A percentile compares a stretch with the other conserved stretches of the same genome.
Evolutionary conservation across 1,140 invertebrate species (phyloP).

Genomic region (Camponotus vicinus): DNA sequence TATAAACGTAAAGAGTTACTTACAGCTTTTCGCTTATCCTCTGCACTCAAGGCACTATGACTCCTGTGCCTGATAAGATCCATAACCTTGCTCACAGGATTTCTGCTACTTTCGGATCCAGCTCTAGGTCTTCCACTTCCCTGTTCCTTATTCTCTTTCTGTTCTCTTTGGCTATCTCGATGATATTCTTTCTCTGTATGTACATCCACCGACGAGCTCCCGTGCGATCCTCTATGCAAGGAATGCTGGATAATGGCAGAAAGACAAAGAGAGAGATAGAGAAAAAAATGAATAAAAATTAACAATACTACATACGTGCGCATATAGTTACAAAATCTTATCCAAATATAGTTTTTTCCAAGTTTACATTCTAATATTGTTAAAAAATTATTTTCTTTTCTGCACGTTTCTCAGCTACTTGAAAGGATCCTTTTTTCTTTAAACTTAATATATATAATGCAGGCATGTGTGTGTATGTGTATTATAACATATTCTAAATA

Average conservation of each 20-base stretch:
- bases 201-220: slow-evolving; percentile 81
- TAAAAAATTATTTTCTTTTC: not conserved
- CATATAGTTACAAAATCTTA: not conserved
- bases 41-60: slow-evolving; percentile 89
- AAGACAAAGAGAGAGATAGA: not conserved
- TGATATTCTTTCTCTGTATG: slow-evolving; percentile 79
- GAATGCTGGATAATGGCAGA: slow-evolving; percentile 77
- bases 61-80: slow-evolving; percentile 95
- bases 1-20: slow-evolving; percentile 81
- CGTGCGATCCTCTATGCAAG: slow-evolving; percentile 80
- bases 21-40: slow-evolving; percentile 92
- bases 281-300: not conserved
- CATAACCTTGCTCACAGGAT: slow-evolving; percentile 95
- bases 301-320: not conserved
- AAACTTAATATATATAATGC: not conserved
- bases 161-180: slow-evolving; percentile 74
- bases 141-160: slow-evolving; percentile 78
- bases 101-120: slow-evolving; percentile 87
- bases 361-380: not conserved
- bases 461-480: not conserved
- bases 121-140: slow-evolving; percentile 83
- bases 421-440: not conserved
- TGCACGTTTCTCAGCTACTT: slow-evolving; percentile 1
- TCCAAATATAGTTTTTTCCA: not conserved
- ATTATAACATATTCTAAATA: not conserved